Conservation (phyloP, 2,113 vertebrate genomes). For the Nothoprocta pentlandii region DNA sequence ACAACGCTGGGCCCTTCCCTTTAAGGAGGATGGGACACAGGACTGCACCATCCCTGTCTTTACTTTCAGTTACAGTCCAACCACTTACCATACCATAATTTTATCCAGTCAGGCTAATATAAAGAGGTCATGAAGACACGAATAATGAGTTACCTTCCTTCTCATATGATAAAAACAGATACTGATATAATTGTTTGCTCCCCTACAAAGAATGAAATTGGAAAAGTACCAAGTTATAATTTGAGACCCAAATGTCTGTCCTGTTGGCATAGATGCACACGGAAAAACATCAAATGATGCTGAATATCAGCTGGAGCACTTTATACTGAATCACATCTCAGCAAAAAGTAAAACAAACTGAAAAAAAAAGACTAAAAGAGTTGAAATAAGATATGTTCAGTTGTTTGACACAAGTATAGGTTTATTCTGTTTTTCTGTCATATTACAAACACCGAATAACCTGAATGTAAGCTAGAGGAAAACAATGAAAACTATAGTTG, state of each 20-base stretch:
- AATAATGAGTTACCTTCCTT: not conserved
- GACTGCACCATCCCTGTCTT: not conserved
- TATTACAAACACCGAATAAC: not conserved
- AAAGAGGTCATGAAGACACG: not conserved
- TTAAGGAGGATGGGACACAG: accelerated
- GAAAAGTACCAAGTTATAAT: not conserved
- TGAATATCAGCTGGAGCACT: not conserved
- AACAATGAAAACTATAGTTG: not conserved
- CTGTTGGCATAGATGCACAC: accelerated
- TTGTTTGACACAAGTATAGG: not conserved
- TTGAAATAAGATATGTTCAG: not conserved
- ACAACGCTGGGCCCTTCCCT: not conserved
- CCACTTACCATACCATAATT: accelerated
- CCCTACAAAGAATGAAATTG: not conserved
- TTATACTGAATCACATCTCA: not conserved
- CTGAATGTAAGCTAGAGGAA: not conserved
- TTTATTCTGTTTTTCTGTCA: not conserved
- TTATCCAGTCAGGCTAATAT: not conserved
- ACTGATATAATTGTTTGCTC: not conserved
- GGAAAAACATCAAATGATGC: not conserved
- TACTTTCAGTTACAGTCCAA: not conserved
- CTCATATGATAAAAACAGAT: not conserved
- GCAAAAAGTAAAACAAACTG: not conserved
- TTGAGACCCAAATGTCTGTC: not conserved
- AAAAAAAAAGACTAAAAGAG: not conserved